Percentiles rank a stretch among this genome's conserved stretches.
phyloP scores from a whole-genome alignment of 2,113 vertebrate species.

The Poecile atricapillus region DNA sequence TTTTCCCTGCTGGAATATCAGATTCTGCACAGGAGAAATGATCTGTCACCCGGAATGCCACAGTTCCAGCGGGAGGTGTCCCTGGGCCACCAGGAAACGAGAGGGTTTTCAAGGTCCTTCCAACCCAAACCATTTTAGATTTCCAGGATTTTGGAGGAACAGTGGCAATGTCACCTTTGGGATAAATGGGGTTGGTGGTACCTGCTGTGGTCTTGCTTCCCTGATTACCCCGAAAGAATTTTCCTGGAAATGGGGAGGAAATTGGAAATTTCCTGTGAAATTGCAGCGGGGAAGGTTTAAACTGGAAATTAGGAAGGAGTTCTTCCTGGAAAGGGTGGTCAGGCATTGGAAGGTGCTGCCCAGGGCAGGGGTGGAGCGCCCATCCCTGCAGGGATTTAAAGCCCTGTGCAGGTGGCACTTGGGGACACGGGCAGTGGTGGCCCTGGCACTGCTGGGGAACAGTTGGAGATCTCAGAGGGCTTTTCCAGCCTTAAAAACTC shows the following conservation, averaged over 20 bases:
- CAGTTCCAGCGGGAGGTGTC: not conserved
- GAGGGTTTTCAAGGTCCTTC: not conserved
- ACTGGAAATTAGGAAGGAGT: not conserved
- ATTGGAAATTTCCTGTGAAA: not conserved
- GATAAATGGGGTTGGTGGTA: not conserved
- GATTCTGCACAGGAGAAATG: not conserved
- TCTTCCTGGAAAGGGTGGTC: not conserved
- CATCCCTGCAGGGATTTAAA: not conserved
- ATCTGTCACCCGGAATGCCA: not conserved
- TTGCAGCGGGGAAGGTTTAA: not conserved
- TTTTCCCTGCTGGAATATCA: not conserved
- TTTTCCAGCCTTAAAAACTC: not conserved
- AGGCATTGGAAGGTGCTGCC: not conserved
- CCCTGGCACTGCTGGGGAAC: not conserved
- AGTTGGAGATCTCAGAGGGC: not conserved
- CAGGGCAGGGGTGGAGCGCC: not conserved
- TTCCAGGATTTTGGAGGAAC: not conserved
- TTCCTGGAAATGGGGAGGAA: not conserved
- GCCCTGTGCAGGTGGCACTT: not conserved
- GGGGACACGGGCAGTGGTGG: accelerated
- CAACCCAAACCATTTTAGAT: not conserved
- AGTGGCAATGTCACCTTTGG: not conserved
- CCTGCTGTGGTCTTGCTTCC: not conserved
- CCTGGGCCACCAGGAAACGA: not conserved
- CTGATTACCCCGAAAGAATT: not conserved